A percentile compares a stretch with the other conserved stretches of the same genome.
Conservation (phyloP, 2,113 vertebrate species). For the Drymodes brunneopygia region DNA sequence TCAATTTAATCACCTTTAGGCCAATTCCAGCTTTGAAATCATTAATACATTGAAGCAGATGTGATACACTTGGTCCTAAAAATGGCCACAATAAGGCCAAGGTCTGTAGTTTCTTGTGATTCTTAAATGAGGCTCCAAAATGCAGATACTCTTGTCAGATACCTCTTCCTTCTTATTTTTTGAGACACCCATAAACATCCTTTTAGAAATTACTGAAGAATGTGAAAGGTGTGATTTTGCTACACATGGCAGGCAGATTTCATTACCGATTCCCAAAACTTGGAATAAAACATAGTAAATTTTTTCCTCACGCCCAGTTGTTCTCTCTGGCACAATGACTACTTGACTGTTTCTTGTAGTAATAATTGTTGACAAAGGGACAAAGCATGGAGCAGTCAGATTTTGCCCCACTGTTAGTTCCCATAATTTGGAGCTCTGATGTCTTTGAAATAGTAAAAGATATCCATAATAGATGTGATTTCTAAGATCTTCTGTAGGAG, state of each 20-base stretch:
- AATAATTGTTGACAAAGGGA: conserved; percentile 57
- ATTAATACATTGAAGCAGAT: background rate
- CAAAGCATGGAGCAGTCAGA: conserved; percentile 30
- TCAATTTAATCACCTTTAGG: background rate
- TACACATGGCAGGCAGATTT: background rate
- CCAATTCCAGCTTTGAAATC: background rate
- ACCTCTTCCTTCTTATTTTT: background rate
- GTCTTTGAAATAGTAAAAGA: conserved; percentile 58
- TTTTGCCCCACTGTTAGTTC: conserved; percentile 52
- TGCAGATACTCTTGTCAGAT: background rate
- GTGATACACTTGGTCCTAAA: background rate
- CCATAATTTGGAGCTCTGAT: conserved; percentile 47
- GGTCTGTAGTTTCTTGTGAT: background rate
- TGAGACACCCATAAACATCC: background rate
- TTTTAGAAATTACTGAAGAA: background rate
- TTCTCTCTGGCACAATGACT: conserved; percentile 3
- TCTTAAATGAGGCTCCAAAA: background rate
- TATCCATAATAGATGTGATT: conserved; percentile 66
- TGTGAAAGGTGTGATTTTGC: background rate
- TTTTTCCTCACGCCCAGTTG: background rate
- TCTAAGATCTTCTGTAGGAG: conserved; percentile 59
- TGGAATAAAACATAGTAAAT: background rate
- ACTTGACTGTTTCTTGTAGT: conserved; percentile 54
- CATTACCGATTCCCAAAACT: background rate
- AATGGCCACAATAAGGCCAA: background rate